phyloP scores from a whole-genome alignment of 2,797 vertebrate genomes.

The Karalla daura region DNA sequence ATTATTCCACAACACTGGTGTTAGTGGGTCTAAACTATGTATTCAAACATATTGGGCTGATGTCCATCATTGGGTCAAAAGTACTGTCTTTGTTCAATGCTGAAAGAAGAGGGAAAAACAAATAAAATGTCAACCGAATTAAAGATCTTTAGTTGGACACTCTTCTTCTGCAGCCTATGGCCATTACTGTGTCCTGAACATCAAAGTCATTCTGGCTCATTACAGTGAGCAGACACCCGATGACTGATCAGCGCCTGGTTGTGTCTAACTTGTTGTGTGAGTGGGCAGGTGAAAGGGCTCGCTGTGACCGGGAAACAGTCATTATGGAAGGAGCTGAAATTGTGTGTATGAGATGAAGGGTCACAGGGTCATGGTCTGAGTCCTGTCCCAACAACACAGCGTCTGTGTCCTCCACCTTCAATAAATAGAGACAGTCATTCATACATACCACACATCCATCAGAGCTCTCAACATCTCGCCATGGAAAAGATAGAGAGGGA shows the following conservation, averaged over 20 bases:
- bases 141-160: slow-evolving; percentile 18
- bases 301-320: slow-evolving; percentile 76
- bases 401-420: slow-evolving; percentile 82
- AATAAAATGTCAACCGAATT: slow-evolving; percentile 4
- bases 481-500: slow-evolving; percentile 55
- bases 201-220: slow-evolving; percentile 57
- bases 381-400: slow-evolving; percentile 81
- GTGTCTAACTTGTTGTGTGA: slow-evolving; percentile 43
- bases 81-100: neutral
- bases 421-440: slow-evolving; percentile 86
- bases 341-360: slow-evolving; percentile 58
- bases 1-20: too few species aligned
- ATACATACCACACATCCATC: slow-evolving; percentile 82
- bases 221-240: slow-evolving; percentile 56
- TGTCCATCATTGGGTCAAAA: neutral
- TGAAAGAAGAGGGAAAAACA: neutral
- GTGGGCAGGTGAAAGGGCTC: slow-evolving; percentile 70
- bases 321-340: slow-evolving; percentile 73
- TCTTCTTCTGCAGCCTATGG: slow-evolving; percentile 10
- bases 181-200: slow-evolving; percentile 46
- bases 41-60: neutral
- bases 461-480: slow-evolving; percentile 77
- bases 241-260: slow-evolving; percentile 64
- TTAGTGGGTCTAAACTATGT: neutral
- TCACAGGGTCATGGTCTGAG: slow-evolving; percentile 75